Base-by-base conservation (phyloP, 2,888 invertebrate genomes). In the Drosophila borealis region DNA sequence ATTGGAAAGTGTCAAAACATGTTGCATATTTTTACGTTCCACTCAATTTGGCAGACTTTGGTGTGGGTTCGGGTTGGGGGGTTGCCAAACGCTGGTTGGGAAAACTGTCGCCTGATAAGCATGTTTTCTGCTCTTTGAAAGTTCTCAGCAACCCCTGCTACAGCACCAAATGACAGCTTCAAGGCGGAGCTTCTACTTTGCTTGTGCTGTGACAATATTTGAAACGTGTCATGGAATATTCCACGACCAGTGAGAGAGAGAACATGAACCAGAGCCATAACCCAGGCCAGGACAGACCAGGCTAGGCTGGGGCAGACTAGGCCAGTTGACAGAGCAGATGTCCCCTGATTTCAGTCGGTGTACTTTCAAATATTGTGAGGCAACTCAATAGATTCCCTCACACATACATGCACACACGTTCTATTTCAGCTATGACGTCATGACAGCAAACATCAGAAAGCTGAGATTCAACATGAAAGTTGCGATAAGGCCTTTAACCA, bases 141-240 rank as follows among this genome's bases (percentile, higher is more conserved):
- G 44, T 46, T 42, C 54, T 50, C 55, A 17, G 25, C 39, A 41
- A 33, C 39, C 42, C 54, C 44, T 41, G 21, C 50, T n/a, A 48
- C n/a, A 48, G 39, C 61, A 63, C 72, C 63, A 54, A 74, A 59
- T 59, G 72, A 87, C 63, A 70, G 67, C 29, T 19, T 54, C 44
- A 37, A 64, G 64, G 29, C 60, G 57, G 48, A 67, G 70, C 73
- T 67, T 62, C 51, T 50, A 60, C 46, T 48, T 72, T 86, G 86
- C 88, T 88, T 88, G 69, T 70, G 50, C 72, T 72, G 77, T 68
- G 72, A 87, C 70, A 87, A 84, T 83, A 84, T 88, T 86, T 89
- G 79, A 81, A 85, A 77, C 87, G 84, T 85, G 84, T 84, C 84
- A 84, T 77, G 84, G 84, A 85, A 85, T 85, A 85, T 85, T 88